These are phyloP conservation scores for Monomorium pharaonis DNA, from an alignment of 1,140 invertebrate genomes.

Conservation along the genomic window DNA sequence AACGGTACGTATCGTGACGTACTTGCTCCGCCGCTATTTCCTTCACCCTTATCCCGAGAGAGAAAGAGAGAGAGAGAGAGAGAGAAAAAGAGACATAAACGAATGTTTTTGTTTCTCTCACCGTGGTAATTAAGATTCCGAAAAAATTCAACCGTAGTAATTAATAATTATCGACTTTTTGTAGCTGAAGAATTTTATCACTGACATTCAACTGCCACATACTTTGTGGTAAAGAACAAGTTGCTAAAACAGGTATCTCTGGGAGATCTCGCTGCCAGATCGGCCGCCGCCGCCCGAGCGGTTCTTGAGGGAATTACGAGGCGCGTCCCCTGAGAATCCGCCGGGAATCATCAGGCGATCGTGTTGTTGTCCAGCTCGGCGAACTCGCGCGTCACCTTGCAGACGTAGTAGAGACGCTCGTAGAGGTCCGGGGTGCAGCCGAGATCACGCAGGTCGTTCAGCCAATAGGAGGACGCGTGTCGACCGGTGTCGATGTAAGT, in stretches of 20 bases:
- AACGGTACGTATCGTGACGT: conserved; percentile 41
- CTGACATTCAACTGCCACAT: background rate
- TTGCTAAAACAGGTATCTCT: conserved; percentile 4
- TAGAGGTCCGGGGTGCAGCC: conserved; percentile 87
- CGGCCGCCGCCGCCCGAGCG: background rate
- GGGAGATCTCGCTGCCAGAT: background rate
- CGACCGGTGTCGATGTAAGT: conserved; percentile 90
- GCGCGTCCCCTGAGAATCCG: background rate
- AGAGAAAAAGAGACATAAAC: background rate
- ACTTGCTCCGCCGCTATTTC: conserved; percentile 7
- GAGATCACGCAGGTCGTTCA: conserved; percentile 86
- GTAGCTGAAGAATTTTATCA: background rate
- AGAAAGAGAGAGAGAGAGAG: too few relatives aligned
- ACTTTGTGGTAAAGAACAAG: background rate
- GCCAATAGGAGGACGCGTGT: conserved; percentile 86
- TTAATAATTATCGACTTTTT: conserved; percentile 14
- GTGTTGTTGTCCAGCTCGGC: conserved; percentile 83
- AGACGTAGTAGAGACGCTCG: conserved; percentile 87
- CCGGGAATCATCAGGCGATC: conserved; percentile 61
- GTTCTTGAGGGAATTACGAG: background rate
- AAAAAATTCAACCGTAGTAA: background rate
- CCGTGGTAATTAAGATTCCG: background rate
- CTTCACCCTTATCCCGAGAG: conserved; percentile 1
- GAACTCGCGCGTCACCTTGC: conserved; percentile 85
- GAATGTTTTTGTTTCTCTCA: background rate